Conservation (phyloP, 2,888 invertebrate species). For the Pharmacophagus antenor region DNA sequence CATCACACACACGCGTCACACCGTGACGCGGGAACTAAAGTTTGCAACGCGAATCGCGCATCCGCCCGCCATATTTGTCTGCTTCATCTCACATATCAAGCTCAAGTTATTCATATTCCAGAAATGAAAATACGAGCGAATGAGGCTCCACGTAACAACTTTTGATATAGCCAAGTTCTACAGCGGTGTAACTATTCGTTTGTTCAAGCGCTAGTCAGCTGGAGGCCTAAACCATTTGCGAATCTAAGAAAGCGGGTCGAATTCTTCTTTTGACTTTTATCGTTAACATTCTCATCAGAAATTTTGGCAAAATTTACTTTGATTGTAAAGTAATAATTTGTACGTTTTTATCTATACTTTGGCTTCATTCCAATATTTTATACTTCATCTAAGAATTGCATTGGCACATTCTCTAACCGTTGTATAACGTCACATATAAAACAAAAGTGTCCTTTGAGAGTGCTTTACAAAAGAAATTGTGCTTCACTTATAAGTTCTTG, state of each 20-base stretch:
- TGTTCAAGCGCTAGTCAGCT: background rate
- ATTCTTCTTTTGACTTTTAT: no score
- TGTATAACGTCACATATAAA: constrained; percentile 11
- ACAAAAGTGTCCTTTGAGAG: constrained; percentile 5
- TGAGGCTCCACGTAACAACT: constrained; percentile 29
- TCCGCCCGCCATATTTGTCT: constrained; percentile 37
- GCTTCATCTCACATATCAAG: constrained; percentile 39
- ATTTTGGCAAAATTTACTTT: no score
- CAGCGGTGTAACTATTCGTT: background rate
- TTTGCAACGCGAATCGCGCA: constrained; percentile 30
- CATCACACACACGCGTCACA: constrained; percentile 23
- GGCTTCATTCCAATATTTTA: constrained; percentile 23
- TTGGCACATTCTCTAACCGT: constrained; percentile 27
- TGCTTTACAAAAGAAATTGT: constrained; percentile 9
- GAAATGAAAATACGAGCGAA: constrained; percentile 39
- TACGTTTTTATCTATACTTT: constrained; percentile 16
- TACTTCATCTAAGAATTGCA: constrained; percentile 27
- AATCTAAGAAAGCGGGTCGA: no score
- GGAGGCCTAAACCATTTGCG: background rate
- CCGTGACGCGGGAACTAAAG: constrained; percentile 30
- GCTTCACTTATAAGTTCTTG: background rate
- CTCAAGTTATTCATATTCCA: constrained; percentile 36
- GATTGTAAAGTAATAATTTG: constrained; percentile 18
- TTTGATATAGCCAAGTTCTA: constrained; percentile 9
- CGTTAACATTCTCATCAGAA: no score